Evolutionary conservation across 2,113 vertebrate species (phyloP), one percentile per base, ranked within the genome.

Genomic region (Nansenia antarctica): DNA sequence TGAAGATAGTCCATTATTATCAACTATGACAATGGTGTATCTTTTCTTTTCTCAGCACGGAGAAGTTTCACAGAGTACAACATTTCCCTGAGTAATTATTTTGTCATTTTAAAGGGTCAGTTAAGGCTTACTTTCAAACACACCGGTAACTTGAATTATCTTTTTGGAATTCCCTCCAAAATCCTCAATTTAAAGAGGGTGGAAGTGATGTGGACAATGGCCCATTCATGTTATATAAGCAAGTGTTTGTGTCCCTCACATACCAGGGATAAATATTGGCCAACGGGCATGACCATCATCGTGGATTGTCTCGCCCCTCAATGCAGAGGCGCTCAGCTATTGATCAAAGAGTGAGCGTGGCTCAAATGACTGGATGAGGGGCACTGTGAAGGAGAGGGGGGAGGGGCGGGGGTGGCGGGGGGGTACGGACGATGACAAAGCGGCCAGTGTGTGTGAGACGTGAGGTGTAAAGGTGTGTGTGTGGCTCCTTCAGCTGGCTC

Each of bases 391-490:
- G 53, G 26, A 31, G n/a, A 0, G 26, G 15, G 15, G 45, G 8
- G 5, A n/a, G n/a, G n/a, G n/a, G n/a, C n/a, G n/a, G n/a, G n/a
- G n/a, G n/a, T n/a, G n/a, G n/a, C n/a, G n/a, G n/a, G n/a, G n/a
- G n/a, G n/a, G n/a, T n/a, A n/a, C n/a, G n/a, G n/a, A n/a, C n/a
- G n/a, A n/a, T n/a, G 39, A 31, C 20, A 62, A 57, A 66, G 61
- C 57, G 24, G 67, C 30, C 55, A 27, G 24, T 11, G 42, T 67
- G 34, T 67, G 52, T 57, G 65, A 37, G 52, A n/a, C 27, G 24
- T 66, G 39, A 69, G 60, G 47, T 55, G 27, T 64, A 67, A 65
- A 63, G 62, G 74, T 77, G 67, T 53, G 62, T 64, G 27, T 62
- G 53, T 27, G 53, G 53, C 53, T 55, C 53, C 53, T 55, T 55